Evolutionary conservation across 2,797 vertebrate species (phyloP).

Genomic region (Danio kyathit): DNA sequence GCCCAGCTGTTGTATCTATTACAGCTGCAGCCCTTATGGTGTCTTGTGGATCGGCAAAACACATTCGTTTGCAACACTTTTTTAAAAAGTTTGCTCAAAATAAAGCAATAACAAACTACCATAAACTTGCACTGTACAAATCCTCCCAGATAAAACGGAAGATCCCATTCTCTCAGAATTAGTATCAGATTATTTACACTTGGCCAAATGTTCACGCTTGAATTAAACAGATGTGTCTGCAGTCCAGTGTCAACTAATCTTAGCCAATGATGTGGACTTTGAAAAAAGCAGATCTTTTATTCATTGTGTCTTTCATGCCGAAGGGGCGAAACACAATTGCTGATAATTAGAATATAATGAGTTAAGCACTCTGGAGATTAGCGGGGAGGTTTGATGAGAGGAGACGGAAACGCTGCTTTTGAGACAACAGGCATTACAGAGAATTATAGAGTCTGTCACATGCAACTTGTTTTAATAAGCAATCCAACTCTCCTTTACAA

Average conservation of each 20-base stretch:
- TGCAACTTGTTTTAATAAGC: conserved; percentile 8
- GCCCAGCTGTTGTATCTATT: conserved; percentile 20
- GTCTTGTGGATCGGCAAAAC: conserved; percentile 4
- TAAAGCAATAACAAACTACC: conserved; percentile 11
- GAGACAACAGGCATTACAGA: conserved; percentile 34
- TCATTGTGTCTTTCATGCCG: not conserved
- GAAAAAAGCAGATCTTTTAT: conserved; percentile 14
- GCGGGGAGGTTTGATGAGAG: not conserved
- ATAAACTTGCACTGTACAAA: conserved; percentile 4
- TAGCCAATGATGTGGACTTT: not conserved
- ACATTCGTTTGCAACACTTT: conserved; percentile 11
- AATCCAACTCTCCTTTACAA: not conserved
- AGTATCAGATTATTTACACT: not conserved
- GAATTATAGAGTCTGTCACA: conserved; percentile 20
- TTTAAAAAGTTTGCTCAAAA: not conserved
- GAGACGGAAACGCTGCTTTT: conserved; percentile 35
- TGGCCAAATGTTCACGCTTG: not conserved
- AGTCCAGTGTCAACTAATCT: not conserved
- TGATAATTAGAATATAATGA: conserved; percentile 46
- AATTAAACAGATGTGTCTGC: conserved; percentile 18
- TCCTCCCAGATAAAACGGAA: not conserved
- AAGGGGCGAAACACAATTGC: conserved; percentile 4
- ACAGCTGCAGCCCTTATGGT: conserved; percentile 5
- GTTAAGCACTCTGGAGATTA: not conserved
- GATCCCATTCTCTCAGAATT: conserved; percentile 11